These are phyloP conservation scores for Temnothorax unifasciatus DNA, from an alignment of 2,888 invertebrate genomes.

Conservation along the genomic window DNA sequence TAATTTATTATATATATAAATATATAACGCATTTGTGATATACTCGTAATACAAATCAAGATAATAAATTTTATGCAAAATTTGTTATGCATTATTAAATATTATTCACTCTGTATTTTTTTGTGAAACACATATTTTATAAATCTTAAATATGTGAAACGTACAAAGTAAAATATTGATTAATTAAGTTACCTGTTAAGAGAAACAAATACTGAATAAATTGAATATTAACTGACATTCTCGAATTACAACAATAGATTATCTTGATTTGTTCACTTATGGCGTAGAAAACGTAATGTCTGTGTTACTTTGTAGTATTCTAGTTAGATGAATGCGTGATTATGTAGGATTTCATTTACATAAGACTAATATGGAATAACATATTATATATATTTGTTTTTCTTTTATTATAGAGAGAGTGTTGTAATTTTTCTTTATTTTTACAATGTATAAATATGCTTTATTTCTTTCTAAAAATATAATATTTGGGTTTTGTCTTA, in stretches of 20 bases:
- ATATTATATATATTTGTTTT: background rate
- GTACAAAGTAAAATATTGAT: conserved; percentile 6
- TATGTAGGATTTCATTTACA: background rate
- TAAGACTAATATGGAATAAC: background rate
- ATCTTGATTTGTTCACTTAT: conserved; percentile 42
- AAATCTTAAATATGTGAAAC: conserved; percentile 10
- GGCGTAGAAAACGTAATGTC: conserved; percentile 1
- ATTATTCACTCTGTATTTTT: background rate
- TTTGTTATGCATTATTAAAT: background rate
- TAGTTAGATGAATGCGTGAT: background rate
- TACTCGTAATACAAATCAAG: conserved; percentile 20
- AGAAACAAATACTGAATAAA: background rate
- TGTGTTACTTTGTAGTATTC: conserved; percentile 11
- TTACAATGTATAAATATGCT: background rate
- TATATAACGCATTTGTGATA: background rate
- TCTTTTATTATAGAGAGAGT: conserved; percentile 3
- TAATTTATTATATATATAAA: background rate
- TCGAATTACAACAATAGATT: background rate
- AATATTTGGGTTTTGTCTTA: background rate
- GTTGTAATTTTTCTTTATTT: conserved; percentile 25
- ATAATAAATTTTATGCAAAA: conserved; percentile 20
- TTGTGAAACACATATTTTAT: background rate
- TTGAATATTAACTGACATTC: background rate
- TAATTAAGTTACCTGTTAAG: background rate
- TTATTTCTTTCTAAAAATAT: conserved; percentile 18